phyloP scores from a whole-genome alignment of 2,888 invertebrate species.

The Augiades crinisus region DNA sequence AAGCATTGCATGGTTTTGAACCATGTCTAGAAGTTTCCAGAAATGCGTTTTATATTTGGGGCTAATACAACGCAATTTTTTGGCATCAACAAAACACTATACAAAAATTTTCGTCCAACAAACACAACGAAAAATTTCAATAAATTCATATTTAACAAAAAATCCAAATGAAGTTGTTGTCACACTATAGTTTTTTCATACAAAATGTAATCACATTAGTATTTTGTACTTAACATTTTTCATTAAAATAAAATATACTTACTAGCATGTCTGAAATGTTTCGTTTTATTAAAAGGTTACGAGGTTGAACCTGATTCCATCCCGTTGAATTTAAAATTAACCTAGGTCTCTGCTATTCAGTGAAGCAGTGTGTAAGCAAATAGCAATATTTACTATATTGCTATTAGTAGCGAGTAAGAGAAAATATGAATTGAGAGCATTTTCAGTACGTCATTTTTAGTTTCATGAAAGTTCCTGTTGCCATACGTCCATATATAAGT shows the following conservation, averaged over 20 bases:
- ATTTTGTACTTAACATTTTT: slow-evolving; percentile 17
- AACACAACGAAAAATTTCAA: slow-evolving; percentile 5
- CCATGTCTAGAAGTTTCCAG: too few species aligned
- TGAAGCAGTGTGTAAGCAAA: slow-evolving; percentile 20
- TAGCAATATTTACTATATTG: too few species aligned
- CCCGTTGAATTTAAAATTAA: slow-evolving; percentile 8
- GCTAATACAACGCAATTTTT: too few species aligned
- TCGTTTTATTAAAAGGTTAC: slow-evolving; percentile 18
- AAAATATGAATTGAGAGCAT: slow-evolving; percentile 69
- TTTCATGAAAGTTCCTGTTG: slow-evolving; percentile 77
- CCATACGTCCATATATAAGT: slow-evolving; percentile 72
- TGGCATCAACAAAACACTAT: too few species aligned
- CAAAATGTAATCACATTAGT: slow-evolving; percentile 24
- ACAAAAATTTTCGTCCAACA: not conserved
- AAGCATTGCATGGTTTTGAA: too few species aligned
- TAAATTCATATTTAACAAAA: slow-evolving; percentile 18
- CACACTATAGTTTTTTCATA: slow-evolving; percentile 8
- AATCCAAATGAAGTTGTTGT: slow-evolving; percentile 2
- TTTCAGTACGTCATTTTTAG: slow-evolving; percentile 76
- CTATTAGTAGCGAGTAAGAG: slow-evolving; percentile 47
- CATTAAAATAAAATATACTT: not conserved
- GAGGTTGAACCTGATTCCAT: slow-evolving; percentile 17
- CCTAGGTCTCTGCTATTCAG: slow-evolving; percentile 12
- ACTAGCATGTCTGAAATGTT: slow-evolving; percentile 3
- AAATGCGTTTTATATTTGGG: too few species aligned